Evolutionary conservation across 2,797 vertebrate species (phyloP).

Genomic region (Sibirionetta formosa): DNA sequence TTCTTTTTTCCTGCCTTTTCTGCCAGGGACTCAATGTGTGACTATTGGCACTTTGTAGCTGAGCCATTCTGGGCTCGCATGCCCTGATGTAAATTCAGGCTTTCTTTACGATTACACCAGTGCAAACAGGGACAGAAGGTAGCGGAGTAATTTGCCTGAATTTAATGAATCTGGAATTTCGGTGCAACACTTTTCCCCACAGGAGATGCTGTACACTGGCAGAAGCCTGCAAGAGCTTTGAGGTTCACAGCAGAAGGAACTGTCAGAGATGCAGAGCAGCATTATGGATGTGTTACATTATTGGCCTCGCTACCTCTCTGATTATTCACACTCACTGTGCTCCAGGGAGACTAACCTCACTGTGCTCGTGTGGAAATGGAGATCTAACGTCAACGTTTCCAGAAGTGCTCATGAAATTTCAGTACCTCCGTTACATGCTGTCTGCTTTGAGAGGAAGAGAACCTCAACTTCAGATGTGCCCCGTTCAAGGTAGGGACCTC

Average conservation of each 20-base stretch:
- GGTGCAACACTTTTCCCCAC: not conserved
- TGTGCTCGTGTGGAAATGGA: not conserved
- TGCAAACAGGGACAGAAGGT: not conserved
- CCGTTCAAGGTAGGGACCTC: not conserved
- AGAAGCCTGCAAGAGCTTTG: not conserved
- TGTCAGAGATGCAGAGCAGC: not conserved
- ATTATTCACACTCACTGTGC: not conserved
- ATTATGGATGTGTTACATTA: accelerated
- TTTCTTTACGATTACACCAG: not conserved
- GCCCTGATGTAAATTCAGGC: not conserved
- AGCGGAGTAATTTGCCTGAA: not conserved
- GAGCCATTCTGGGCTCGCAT: not conserved
- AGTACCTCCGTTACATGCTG: not conserved
- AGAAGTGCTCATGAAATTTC: not conserved
- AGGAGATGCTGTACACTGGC: not conserved
- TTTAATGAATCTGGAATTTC: not conserved
- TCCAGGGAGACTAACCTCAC: not conserved
- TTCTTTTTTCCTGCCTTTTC: not conserved
- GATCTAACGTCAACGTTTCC: not conserved
- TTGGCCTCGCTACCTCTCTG: not conserved
- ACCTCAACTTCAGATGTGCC: not conserved
- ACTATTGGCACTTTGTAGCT: not conserved
- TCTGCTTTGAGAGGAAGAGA: not conserved
- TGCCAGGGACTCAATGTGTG: not conserved
- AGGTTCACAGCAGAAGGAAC: not conserved